Base-by-base conservation (phyloP, 37 sponge, comb jelly and placozoan genomes). In the Agelas oroides region DNA sequence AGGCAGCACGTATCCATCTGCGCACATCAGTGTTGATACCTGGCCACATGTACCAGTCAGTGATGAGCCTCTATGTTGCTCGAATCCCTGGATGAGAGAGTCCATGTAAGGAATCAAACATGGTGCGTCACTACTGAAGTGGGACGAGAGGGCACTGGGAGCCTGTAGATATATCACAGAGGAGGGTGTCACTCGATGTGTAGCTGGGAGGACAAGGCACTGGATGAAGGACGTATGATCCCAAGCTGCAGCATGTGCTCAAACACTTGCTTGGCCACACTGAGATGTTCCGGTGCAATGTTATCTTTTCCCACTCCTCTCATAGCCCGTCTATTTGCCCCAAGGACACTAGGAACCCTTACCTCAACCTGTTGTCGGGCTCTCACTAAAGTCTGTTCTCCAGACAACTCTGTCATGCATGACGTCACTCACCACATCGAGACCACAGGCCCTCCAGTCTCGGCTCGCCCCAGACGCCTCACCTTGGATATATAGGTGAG, bases 401-500 rank as follows among this genome's bases (percentile, higher is more conserved):
- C 38, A n/a, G 30, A 65, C 24, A 30, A 0, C 18, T 54, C 80
- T 39, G 52, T 61, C 30, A 34, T 27, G 24, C 80, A 87, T 46
- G 52, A 54, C 30, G 65, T 79, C 34, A 87, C 5, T 30, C n/a
- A n/a, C n/a, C n/a, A n/a, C n/a, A n/a, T n/a, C n/a, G 75, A n/a
- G 80, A 87, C 80, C 80, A 79, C 63, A 79, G n/a, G 80, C 1
- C 89, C 84, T 30, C 90, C 85, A 57, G 89, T 88, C 31, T 52
- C 54, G 8, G 89, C 89, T n/a, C 53, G 83, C 25, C 59, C 89
- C n/a, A 68, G 78, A 18, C 89, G 78, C 32, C 78, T 82, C 2
- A n/a, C 81, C 41, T 81, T 81, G n/a, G 81, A 87, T 54, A 24
- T 27, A 25, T 53, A 74, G 53, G n/a, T 74, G 72, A 18, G 25